Percentiles rank a stretch among this genome's conserved stretches.
These are phyloP conservation scores for Poeciliopsis presidionis DNA, from an alignment of 2,797 vertebrate species.

Conservation along the genomic window DNA sequence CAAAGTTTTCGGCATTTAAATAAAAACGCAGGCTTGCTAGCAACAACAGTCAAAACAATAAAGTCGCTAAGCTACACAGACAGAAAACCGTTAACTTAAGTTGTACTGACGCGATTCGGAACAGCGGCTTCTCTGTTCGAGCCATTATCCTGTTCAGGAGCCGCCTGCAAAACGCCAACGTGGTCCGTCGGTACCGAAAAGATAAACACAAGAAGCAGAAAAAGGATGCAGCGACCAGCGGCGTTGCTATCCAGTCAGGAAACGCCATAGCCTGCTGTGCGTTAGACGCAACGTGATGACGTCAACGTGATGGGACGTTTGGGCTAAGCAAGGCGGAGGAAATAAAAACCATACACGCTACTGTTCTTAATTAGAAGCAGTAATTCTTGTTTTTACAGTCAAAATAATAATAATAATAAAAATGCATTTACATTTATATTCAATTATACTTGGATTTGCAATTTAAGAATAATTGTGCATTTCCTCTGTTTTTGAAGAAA, in stretches of 20 bases:
- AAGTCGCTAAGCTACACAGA: conserved; percentile 25
- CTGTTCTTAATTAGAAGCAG: not conserved
- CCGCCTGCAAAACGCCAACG: conserved; percentile 49
- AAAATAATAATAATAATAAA: not conserved
- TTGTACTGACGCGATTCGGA: conserved; percentile 91
- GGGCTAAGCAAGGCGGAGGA: not conserved
- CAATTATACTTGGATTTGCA: not conserved
- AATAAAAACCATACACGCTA: not conserved
- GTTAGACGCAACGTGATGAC: conserved; percentile 48
- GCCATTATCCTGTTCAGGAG: conserved; percentile 82
- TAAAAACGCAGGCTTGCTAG: not conserved
- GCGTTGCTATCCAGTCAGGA: conserved; percentile 64
- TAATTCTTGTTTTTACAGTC: not conserved
- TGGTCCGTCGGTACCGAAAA: conserved; percentile 57
- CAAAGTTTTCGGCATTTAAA: not conserved
- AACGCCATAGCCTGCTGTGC: conserved; percentile 65
- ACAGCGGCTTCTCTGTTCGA: conserved; percentile 87
- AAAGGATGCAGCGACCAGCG: conserved; percentile 61
- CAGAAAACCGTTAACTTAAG: not conserved
- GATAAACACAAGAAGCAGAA: conserved; percentile 67
- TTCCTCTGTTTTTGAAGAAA: not conserved
- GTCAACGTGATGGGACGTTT: conserved; percentile 26
- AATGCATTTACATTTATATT: not conserved
- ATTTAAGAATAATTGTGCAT: not conserved
- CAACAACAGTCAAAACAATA: not conserved